phyloP scores from a whole-genome alignment of 2,888 invertebrate genomes.

The Hipparchia sbordonii region DNA sequence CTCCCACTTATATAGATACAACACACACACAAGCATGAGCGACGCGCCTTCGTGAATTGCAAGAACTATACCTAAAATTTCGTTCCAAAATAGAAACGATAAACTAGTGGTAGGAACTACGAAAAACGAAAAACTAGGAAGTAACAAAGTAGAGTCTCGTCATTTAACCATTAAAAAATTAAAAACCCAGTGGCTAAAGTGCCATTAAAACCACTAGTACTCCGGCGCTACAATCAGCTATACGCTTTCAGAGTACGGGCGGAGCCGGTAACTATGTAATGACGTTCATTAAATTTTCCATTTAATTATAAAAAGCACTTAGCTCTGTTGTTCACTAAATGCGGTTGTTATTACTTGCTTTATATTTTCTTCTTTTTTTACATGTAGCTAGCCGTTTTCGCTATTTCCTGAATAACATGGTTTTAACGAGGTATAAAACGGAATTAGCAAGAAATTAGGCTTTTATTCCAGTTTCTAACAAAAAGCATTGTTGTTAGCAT shows the following conservation, averaged over 20 bases:
- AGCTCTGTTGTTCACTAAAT: slow-evolving; percentile 9
- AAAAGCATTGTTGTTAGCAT: too few relatives aligned
- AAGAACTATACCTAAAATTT: too few relatives aligned
- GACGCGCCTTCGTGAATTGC: too few relatives aligned
- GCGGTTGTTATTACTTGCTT: slow-evolving; percentile 2
- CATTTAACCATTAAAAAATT: slow-evolving; percentile 11
- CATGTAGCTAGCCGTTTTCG: too few relatives aligned
- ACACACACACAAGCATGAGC: too few relatives aligned
- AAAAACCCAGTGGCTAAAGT: slow-evolving; percentile 19
- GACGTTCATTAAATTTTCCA: slow-evolving; percentile 31
- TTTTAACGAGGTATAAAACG: too few relatives aligned
- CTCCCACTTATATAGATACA: too few relatives aligned
- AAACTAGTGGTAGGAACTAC: too few relatives aligned
- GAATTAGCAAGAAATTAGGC: too few relatives aligned
- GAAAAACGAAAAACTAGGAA: neutral
- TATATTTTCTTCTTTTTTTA: neutral
- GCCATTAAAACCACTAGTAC: slow-evolving; percentile 29
- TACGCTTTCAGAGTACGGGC: slow-evolving; percentile 41
- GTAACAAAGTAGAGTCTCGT: neutral
- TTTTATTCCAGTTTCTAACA: too few relatives aligned
- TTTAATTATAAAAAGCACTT: slow-evolving; percentile 12
- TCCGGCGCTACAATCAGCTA: slow-evolving; percentile 9
- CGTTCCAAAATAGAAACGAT: too few relatives aligned
- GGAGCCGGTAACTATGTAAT: slow-evolving; percentile 51
- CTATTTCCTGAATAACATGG: too few relatives aligned